A percentile compares a stretch with the other conserved stretches of the same genome.
phyloP scores from a whole-genome alignment of 2,113 vertebrate genomes.

The Centropus unirufus region DNA sequence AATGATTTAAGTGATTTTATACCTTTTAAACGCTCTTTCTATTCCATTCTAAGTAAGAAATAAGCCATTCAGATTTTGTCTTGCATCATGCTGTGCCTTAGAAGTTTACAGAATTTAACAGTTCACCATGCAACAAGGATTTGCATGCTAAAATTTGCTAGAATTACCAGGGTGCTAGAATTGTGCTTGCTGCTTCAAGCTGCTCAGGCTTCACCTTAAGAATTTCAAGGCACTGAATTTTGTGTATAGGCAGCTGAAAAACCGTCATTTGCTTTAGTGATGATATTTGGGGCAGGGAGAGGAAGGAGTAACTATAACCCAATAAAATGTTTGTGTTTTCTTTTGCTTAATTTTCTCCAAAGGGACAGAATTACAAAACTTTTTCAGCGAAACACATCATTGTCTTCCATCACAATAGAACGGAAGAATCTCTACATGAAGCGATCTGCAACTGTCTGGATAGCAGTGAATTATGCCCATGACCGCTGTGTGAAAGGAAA shows the following conservation, averaged over 20 bases:
- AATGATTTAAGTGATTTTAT: not conserved
- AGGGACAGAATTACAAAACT: slow-evolving; percentile 38
- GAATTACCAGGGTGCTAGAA: not conserved
- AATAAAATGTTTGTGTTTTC: not conserved
- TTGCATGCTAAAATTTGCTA: not conserved
- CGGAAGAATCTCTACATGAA: not conserved
- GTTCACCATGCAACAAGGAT: not conserved
- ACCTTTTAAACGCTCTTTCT: not conserved
- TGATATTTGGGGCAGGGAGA: not conserved
- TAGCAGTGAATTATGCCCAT: slow-evolving; percentile 23
- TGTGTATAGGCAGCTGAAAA: not conserved
- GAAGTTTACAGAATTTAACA: not conserved
- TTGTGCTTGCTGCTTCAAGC: not conserved
- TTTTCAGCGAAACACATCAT: not conserved
- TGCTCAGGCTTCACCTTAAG: not conserved
- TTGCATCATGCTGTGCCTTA: not conserved
- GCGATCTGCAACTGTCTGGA: slow-evolving; percentile 14
- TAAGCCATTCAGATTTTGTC: fast-evolving
- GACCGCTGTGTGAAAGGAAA: slow-evolving; percentile 34
- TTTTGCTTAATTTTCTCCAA: not conserved
- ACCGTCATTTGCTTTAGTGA: not conserved
- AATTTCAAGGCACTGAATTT: not conserved
- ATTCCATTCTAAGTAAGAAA: not conserved
- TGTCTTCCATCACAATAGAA: not conserved
- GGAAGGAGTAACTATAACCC: not conserved